These are phyloP conservation scores for Mormyrus lacerda DNA, from an alignment of 2,113 vertebrate species.

Conservation along the genomic window DNA sequence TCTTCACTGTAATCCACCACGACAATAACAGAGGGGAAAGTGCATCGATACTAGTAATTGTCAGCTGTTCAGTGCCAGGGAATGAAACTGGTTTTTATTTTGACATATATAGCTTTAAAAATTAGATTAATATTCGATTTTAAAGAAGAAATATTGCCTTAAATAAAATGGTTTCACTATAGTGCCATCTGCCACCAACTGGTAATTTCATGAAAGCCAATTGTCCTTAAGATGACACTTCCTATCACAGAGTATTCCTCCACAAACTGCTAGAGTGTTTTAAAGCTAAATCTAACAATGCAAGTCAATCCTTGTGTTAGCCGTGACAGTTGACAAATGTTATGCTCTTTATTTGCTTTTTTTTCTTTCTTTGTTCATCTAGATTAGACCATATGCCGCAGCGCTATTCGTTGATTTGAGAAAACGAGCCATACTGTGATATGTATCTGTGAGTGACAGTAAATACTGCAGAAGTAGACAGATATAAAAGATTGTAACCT, in stretches of 20 bases:
- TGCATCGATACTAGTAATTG: not conserved
- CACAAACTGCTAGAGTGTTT: not conserved
- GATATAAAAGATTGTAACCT: constrained; percentile 51
- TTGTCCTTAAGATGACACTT: not conserved
- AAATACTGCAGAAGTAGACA: constrained; percentile 17
- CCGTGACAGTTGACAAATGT: constrained; percentile 11
- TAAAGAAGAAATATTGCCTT: not conserved
- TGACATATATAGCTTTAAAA: not conserved
- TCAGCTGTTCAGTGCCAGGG: not conserved
- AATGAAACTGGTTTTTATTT: not conserved
- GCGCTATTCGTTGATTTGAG: not conserved
- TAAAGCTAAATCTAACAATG: not conserved
- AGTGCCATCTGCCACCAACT: not conserved
- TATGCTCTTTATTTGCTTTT: not conserved
- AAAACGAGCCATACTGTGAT: not conserved
- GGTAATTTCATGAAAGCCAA: constrained; percentile 4
- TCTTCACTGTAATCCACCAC: not conserved
- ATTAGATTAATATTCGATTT: not conserved
- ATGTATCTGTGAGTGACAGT: constrained; percentile 3
- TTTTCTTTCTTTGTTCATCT: not conserved
- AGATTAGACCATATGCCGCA: not conserved
- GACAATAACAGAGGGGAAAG: not conserved
- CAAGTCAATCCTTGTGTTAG: not conserved
- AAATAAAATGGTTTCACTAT: not conserved
- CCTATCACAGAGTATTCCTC: not conserved